A percentile compares a stretch with the other conserved stretches of the same genome.
Conservation (phyloP, 2,113 vertebrate species). For the Psittacus erithacus region DNA sequence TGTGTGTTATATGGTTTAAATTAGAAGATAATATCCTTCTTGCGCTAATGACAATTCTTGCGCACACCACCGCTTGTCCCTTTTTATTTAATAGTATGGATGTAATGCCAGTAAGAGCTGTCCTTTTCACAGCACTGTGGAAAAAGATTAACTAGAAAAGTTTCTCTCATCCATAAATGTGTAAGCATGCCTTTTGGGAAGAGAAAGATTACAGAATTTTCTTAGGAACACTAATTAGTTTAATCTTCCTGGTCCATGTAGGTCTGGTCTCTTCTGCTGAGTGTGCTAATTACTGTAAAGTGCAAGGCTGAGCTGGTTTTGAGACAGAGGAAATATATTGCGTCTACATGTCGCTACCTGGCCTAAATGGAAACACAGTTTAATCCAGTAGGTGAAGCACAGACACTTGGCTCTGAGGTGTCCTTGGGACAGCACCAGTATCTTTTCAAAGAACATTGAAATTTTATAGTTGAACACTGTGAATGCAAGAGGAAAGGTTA, state of each 20-base stretch:
- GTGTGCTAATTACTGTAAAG: neutral
- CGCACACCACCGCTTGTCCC: fast-evolving
- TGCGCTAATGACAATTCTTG: neutral
- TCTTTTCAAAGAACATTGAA: neutral
- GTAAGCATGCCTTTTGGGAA: neutral
- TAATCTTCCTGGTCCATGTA: neutral
- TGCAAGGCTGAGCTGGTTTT: neutral
- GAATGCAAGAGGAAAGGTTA: neutral
- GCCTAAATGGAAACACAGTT: neutral
- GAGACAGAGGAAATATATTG: neutral
- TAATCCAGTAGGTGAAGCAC: neutral
- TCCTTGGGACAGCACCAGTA: neutral
- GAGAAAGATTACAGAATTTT: neutral
- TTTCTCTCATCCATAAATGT: neutral
- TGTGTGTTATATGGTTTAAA: neutral
- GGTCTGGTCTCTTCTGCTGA: neutral
- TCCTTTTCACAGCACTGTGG: neutral
- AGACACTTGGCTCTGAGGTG: neutral
- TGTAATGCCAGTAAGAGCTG: neutral
- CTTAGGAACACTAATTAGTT: neutral
- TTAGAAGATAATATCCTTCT: neutral
- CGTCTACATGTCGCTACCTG: neutral
- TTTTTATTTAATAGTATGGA: neutral
- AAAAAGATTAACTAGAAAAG: neutral
- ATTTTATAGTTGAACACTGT: neutral